These are phyloP conservation scores for Galago senegalensis DNA, from an alignment of 2,797 vertebrate species.

Conservation along the genomic window DNA sequence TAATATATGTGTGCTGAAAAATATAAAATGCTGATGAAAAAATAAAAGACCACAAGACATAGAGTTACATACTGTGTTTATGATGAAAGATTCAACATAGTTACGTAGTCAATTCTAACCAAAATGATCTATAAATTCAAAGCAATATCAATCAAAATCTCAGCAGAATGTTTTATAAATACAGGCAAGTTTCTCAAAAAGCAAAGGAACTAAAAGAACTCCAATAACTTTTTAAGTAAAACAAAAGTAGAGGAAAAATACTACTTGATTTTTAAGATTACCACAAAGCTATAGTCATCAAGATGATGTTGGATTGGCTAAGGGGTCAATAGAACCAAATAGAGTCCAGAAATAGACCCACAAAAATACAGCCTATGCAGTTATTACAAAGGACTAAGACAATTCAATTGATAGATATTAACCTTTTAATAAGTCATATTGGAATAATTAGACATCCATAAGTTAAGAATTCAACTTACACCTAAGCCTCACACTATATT, in stretches of 20 bases:
- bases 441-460: background rate
- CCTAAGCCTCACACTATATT: background rate
- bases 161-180: background rate
- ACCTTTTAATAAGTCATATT: background rate
- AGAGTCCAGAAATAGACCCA: background rate
- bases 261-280: background rate
- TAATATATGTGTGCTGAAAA: background rate
- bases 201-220: background rate
- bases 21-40: background rate
- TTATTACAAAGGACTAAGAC: background rate
- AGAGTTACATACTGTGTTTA: background rate
- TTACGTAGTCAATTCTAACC: background rate
- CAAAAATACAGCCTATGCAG: background rate
- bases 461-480: background rate
- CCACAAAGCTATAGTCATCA: background rate
- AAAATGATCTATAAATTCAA: constrained; percentile 5
- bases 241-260: background rate
- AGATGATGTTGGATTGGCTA: background rate
- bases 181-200: background rate
- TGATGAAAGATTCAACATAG: background rate
- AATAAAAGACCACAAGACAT: background rate
- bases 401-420: background rate
- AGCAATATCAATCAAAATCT: background rate
- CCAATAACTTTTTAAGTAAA: background rate
- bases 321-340: background rate